These are phyloP conservation scores for Tychaedon coryphoeus DNA, from an alignment of 2,113 vertebrate genomes.

Conservation along the genomic window DNA sequence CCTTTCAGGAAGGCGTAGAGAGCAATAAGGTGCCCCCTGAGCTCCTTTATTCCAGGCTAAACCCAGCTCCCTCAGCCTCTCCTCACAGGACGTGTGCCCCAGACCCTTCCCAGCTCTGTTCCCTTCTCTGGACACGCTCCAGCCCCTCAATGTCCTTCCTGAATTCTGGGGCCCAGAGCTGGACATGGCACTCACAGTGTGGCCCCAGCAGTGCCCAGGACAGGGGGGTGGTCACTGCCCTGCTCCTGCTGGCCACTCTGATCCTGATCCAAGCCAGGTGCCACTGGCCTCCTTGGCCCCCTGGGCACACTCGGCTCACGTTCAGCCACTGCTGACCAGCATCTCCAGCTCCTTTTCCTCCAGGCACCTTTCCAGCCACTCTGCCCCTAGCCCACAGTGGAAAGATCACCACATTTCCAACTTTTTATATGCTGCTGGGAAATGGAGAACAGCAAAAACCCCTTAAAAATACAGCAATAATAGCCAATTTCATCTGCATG, in stretches of 20 bases:
- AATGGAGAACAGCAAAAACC: background rate
- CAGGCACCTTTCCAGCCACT: background rate
- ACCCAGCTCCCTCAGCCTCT: background rate
- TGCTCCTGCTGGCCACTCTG: background rate
- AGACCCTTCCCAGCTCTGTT: background rate
- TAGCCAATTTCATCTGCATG: background rate
- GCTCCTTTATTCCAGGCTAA: background rate
- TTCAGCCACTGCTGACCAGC: background rate
- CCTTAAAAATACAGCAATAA: background rate
- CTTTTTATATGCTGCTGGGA: background rate
- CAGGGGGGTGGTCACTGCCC: background rate
- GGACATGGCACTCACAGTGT: background rate
- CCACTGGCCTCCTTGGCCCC: background rate
- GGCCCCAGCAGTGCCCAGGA: background rate
- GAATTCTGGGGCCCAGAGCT: background rate
- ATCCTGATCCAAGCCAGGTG: background rate
- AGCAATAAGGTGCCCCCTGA: background rate
- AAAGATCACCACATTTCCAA: background rate
- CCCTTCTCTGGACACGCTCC: background rate
- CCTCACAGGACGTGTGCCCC: background rate
- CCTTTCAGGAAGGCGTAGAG: background rate
- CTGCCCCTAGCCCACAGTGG: background rate
- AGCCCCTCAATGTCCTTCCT: background rate
- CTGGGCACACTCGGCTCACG: background rate
- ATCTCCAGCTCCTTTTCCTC: background rate